Percentiles rank a stretch among this genome's conserved stretches.
Conservation (phyloP, 2,113 vertebrate genomes). For the Toxotes jaculatrix region DNA sequence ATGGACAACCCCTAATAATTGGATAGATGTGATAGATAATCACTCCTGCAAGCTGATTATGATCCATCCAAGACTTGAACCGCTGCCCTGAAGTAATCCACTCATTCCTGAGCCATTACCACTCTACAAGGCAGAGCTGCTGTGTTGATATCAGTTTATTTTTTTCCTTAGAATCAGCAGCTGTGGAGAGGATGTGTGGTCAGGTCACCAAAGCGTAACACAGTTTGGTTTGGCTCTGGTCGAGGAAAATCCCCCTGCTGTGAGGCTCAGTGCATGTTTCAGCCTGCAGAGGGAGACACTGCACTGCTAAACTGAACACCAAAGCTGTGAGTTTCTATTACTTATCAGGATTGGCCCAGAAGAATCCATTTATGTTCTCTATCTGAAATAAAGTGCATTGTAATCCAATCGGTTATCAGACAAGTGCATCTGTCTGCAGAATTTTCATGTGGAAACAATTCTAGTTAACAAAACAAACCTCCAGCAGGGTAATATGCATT, state of each 20-base stretch:
- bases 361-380: background rate
- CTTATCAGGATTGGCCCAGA: background rate
- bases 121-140: background rate
- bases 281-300: slow-evolving; percentile 67
- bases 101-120: slow-evolving; percentile 14
- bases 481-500: background rate
- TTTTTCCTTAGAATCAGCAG: slow-evolving; percentile 18
- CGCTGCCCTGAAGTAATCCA: slow-evolving; percentile 1
- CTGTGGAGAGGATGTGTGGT: slow-evolving; percentile 8
- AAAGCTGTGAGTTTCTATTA: background rate
- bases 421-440: slow-evolving; percentile 4
- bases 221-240: slow-evolving; percentile 19
- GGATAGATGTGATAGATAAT: slow-evolving; percentile 7
- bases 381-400: background rate
- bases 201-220: background rate
- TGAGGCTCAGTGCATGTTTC: background rate
- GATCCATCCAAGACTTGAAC: slow-evolving; percentile 8
- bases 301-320: background rate
- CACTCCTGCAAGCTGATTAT: slow-evolving; percentile 25
- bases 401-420: background rate
- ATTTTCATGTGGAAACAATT: background rate
- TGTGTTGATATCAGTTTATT: slow-evolving; percentile 6
- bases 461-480: background rate
- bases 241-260: background rate
- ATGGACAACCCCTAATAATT: slow-evolving; percentile 52